Evolutionary conservation across 92 coral and sea anemone species (phyloP).

Genomic region (Zoanthus gigantus): DNA sequence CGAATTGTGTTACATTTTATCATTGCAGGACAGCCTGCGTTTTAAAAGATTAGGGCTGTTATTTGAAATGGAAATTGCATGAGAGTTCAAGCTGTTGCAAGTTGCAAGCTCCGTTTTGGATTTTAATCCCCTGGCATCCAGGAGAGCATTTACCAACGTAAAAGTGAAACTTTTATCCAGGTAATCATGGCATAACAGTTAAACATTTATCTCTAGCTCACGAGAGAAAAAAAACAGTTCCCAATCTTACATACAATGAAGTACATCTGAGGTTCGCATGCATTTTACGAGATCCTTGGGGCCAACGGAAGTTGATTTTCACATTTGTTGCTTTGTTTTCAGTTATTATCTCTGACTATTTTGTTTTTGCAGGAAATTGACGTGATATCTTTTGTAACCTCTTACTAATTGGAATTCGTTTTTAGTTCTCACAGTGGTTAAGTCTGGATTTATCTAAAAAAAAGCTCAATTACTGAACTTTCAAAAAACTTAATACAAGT

Average conservation of each 20-base stretch:
- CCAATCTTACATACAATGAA: not conserved
- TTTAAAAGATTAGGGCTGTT: not conserved
- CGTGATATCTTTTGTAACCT: not conserved
- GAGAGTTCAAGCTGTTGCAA: too few relatives aligned
- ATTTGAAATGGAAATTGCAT: not conserved
- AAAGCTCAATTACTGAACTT: too few relatives aligned
- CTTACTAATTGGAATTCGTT: not conserved
- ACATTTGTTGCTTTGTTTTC: conserved; percentile 9
- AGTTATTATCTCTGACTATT: not conserved
- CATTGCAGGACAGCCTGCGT: not conserved
- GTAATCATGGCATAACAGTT: not conserved
- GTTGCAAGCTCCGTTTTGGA: not conserved
- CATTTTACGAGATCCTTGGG: not conserved
- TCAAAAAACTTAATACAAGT: not conserved
- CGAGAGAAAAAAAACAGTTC: not conserved
- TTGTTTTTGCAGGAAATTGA: not conserved
- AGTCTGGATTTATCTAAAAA: conserved; percentile 7
- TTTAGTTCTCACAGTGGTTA: not conserved
- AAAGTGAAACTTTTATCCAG: conserved; percentile 5
- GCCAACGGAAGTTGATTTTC: not conserved
- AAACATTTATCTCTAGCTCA: not conserved
- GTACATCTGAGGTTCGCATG: conserved; percentile 21
- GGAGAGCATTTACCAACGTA: not conserved
- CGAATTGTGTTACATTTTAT: not conserved
- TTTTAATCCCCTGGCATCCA: not conserved